Evolutionary conservation across 2,797 vertebrate species (phyloP).

Genomic region (Chelmon rostratus): DNA sequence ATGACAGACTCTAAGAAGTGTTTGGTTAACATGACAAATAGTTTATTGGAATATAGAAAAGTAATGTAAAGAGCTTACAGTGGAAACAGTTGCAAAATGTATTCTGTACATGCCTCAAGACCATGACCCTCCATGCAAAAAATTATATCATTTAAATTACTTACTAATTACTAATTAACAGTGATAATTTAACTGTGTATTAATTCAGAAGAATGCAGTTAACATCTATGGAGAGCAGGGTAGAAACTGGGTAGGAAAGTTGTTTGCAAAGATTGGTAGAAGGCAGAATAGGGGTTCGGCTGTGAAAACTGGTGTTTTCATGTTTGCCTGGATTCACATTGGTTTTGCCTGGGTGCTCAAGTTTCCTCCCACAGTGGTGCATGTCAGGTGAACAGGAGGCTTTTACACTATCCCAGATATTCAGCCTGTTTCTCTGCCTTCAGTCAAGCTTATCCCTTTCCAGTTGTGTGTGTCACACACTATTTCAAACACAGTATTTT

Average conservation of each 20-base stretch:
- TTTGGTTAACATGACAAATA: neutral
- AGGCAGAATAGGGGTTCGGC: neutral
- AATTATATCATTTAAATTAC: too few species aligned
- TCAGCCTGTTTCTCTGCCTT: neutral
- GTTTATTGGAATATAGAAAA: neutral
- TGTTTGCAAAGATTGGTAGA: neutral
- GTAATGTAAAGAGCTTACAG: neutral
- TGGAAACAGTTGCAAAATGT: neutral
- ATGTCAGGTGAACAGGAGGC: neutral
- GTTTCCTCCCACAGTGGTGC: neutral
- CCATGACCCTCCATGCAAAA: neutral
- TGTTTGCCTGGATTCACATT: neutral
- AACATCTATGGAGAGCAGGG: too few species aligned
- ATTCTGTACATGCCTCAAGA: neutral
- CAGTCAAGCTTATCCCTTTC: neutral
- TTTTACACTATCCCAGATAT: neutral
- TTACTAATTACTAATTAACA: too few species aligned
- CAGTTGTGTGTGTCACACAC: neutral
- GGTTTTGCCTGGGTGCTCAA: slow-evolving; percentile 10
- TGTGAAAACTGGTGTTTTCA: neutral
- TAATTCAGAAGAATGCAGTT: too few species aligned
- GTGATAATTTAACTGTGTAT: too few species aligned
- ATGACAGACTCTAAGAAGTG: too few species aligned
- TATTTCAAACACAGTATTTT: neutral
- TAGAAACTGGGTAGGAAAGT: neutral